phyloP scores from a whole-genome alignment of 2,888 invertebrate species.

The Drosophila eohydei region DNA sequence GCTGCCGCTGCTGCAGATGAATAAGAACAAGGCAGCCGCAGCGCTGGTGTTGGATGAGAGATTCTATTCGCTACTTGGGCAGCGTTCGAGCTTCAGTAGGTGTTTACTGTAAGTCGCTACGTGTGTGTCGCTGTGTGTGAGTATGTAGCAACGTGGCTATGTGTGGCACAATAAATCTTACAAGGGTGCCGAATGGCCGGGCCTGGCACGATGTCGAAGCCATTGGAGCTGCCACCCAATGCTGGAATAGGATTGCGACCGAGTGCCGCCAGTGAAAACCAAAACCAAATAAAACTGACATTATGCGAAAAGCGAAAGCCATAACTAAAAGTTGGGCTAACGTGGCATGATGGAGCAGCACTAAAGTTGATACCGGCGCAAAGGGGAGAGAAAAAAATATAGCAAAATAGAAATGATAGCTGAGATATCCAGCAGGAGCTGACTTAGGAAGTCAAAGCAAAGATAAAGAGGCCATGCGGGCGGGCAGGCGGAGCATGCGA shows the following conservation, averaged over 20 bases:
- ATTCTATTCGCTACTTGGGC: slow-evolving; percentile 35
- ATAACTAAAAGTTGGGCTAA: slow-evolving; percentile 79
- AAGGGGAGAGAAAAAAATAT: slow-evolving; percentile 37
- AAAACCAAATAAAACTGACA: slow-evolving; percentile 82
- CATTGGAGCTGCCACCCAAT: slow-evolving; percentile 25
- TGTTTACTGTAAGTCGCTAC: slow-evolving; percentile 45
- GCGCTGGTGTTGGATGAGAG: slow-evolving; percentile 20
- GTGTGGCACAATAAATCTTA: slow-evolving; percentile 73
- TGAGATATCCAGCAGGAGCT: slow-evolving; percentile 8
- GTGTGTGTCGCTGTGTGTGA: slow-evolving; percentile 23
- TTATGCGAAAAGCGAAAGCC: slow-evolving; percentile 81
- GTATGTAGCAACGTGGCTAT: slow-evolving; percentile 22
- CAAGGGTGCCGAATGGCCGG: slow-evolving; percentile 75
- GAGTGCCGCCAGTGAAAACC: slow-evolving; percentile 67
- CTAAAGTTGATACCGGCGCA: slow-evolving; percentile 70
- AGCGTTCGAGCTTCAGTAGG: slow-evolving; percentile 31
- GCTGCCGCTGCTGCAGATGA: slow-evolving; percentile 56
- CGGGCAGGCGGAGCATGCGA: slow-evolving; percentile 2
- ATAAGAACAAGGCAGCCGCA: slow-evolving; percentile 49
- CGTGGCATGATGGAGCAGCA: slow-evolving; percentile 69
- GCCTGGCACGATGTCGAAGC: slow-evolving; percentile 35
- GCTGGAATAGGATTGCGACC: slow-evolving; percentile 35
- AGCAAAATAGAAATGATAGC: slow-evolving; percentile 77
- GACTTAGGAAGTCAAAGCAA: not conserved
- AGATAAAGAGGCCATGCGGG: slow-evolving; percentile 11